Evolutionary conservation across 1,140 invertebrate species (phyloP), one percentile per base, ranked within the genome.

Genomic region (Chironomus striatipennis): DNA sequence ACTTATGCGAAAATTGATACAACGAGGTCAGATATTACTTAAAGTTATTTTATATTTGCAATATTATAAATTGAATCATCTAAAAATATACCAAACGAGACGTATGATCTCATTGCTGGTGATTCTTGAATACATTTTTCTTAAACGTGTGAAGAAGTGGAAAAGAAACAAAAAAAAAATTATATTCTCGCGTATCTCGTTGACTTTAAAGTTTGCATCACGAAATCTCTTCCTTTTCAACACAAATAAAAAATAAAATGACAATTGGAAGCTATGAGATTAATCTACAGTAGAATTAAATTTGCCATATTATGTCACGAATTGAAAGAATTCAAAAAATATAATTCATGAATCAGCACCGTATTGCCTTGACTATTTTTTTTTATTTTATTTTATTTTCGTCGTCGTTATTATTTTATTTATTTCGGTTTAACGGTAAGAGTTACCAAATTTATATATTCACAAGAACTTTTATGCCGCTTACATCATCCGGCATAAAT

Each of bases 401-500:
- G 15, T 5, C 9, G 47, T 57, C n/a, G 47, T 57, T 12, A 57
- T n/a, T 57, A 57, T 47, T 47, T 8, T 15, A 47, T 57, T 57
- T 5, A 57, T n/a, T 57, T 57, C 47, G 12, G 47, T 15, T n/a
- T n/a, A 57, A 57, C 47, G 47, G 47, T 57, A 57, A 57, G 12
- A 57, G n/a, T 57, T 57, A 12, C 47, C 47, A 4, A 57, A 57
- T 12, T 57, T 57, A n/a, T n/a, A n/a, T n/a, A 57, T 57, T 57
- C 47, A 57, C 12, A 34, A 34, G 24, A 34, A 34, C 24, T 34
- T 34, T 34, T 57, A 57, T 57, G 47, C 47, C 47, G 47, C 47
- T 57, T 57, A 57, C 47, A 57, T 57, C 47, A 57, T 57, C 47
- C 47, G 47, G 47, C 15, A 57, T 57, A 57, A 57, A 15, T 57